phyloP scores from a whole-genome alignment of 2,113 vertebrate species.

The Rhea americana region DNA sequence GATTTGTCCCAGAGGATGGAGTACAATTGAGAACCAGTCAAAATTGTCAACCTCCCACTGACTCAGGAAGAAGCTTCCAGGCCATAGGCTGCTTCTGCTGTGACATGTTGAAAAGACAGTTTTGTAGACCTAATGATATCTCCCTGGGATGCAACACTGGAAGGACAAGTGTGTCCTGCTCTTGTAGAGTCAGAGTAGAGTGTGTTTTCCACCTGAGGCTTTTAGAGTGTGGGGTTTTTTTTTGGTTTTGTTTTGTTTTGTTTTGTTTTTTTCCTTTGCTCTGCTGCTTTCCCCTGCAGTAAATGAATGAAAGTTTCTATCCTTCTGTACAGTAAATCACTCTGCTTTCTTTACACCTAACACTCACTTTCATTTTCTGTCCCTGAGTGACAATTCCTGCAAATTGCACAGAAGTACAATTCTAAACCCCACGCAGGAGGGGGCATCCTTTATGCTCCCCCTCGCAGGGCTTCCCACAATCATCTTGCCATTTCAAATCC shows the following conservation, averaged over 20 bases:
- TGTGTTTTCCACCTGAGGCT: background rate
- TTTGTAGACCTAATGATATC: background rate
- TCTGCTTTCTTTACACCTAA: background rate
- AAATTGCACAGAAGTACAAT: background rate
- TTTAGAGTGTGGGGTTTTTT: background rate
- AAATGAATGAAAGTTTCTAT: background rate
- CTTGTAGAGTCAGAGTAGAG: background rate
- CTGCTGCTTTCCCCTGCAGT: fast-evolving
- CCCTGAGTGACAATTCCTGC: background rate
- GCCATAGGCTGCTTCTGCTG: background rate
- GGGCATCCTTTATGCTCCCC: background rate
- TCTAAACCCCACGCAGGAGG: background rate
- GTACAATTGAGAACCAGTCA: background rate
- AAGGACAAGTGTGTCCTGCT: background rate
- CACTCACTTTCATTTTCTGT: background rate
- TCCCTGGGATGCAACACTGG: background rate
- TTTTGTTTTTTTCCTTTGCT: background rate
- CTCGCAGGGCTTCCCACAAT: background rate
- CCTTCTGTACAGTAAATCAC: background rate
- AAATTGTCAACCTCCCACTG: background rate
- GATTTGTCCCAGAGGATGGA: background rate
- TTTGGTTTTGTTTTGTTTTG: no score
- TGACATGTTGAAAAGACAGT: background rate
- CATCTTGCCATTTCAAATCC: background rate
- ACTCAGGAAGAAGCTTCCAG: background rate